A percentile compares a stretch with the other conserved stretches of the same genome.
Conservation (phyloP, 2,113 vertebrate genomes). For the Falco punctatus region DNA sequence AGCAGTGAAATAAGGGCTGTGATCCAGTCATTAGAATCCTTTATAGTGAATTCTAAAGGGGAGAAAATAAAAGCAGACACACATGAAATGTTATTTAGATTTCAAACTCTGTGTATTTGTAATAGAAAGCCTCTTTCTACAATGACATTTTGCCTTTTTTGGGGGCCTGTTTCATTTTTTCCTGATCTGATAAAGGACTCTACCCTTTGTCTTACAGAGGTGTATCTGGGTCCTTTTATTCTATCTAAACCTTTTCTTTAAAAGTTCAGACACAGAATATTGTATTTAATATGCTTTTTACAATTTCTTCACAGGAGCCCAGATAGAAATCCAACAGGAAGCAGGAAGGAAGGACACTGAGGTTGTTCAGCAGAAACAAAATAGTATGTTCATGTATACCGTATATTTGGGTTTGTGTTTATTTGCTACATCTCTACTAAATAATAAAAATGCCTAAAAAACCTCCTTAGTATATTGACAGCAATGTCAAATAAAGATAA, state of each 20-base stretch:
- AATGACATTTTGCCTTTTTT: neutral
- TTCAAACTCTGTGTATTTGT: neutral
- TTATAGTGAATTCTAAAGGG: neutral
- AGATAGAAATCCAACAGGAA: neutral
- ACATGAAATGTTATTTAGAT: neutral
- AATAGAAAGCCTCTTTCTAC: neutral
- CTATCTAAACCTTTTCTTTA: neutral
- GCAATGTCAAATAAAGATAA: neutral
- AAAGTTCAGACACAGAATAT: neutral
- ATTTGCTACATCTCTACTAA: neutral
- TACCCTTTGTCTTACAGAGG: neutral
- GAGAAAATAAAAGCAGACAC: neutral
- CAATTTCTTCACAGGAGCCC: constrained; percentile 2
- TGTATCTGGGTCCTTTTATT: neutral
- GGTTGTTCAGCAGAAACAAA: neutral
- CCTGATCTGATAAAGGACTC: neutral
- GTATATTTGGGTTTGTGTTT: neutral
- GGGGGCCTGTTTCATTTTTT: neutral
- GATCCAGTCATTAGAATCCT: neutral
- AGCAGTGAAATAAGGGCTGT: neutral
- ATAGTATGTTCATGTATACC: neutral
- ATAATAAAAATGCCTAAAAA: neutral
- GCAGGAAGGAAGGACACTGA: neutral
- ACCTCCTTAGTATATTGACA: neutral
- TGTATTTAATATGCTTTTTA: neutral